Evolutionary conservation across 2,113 vertebrate genomes (phyloP), one percentile per base, ranked within the genome.

Genomic region (Eulacestoma nigropectus): DNA sequence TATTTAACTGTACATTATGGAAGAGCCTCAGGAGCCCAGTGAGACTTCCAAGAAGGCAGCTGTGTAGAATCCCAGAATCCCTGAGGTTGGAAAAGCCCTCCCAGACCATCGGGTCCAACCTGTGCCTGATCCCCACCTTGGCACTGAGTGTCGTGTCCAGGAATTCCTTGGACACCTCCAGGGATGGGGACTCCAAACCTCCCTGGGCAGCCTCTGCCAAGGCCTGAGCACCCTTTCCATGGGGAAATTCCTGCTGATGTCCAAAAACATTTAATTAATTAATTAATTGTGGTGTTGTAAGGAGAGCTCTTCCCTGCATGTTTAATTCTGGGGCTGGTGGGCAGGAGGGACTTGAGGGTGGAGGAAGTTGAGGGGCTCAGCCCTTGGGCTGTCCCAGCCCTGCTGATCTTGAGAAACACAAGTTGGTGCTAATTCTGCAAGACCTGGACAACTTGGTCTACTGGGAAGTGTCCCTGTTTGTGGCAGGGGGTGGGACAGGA

Each of bases 1-100:
- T 2, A 4, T 30, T 39, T 33, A 44, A 39, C 64, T 2, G 5
- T 1, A 2, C 1, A 0, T 9, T 4, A 1, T 21, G 32, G 59
- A 7, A 47, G 21, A 6, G 62, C 56, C 57, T 35, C 44, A 12
- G 91, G 42, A 91, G 35, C 47, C 20, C 0, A 1, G 69, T 1
- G 81, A 6, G 5, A 1, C n/a, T 8, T 16, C 33, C 67, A 17
- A 4, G 47, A 14, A 55, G 33, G 62, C 60, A 74, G 20, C 21
- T 29, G 30, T 10, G 77, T 5, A 14, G 19, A 53, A 64, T 57
- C 4, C 59, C 42, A 56, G 35, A 6, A 8, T 17, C 8, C 16
- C 26, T n/a, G 57, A 30, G 30, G 30, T 0, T 47, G 69, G 78
- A 75, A 75, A 60, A 68, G 13, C 25, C 9, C 29, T 26, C 35